Conservation (phyloP, 1,140 invertebrate species). For the Psix sp. region DNA sequence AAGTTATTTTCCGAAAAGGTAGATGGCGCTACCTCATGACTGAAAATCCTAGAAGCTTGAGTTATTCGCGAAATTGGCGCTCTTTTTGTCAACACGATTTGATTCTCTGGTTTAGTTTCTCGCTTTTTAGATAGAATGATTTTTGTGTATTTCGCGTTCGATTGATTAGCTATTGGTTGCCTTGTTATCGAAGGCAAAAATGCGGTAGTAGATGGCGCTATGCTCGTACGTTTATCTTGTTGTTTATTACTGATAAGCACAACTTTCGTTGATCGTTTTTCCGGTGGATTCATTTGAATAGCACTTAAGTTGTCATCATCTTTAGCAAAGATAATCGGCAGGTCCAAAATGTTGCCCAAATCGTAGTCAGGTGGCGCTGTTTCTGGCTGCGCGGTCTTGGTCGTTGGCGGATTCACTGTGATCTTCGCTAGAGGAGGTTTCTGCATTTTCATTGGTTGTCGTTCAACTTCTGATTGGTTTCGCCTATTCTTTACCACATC, state of each 20-base stretch:
- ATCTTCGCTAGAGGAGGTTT: slow-evolving; percentile 74
- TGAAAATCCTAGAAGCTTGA: slow-evolving; percentile 30
- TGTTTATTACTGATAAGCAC: slow-evolving; percentile 71
- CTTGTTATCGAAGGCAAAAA: slow-evolving; percentile 52
- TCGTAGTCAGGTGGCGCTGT: slow-evolving; percentile 75
- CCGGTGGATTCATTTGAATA: slow-evolving; percentile 59
- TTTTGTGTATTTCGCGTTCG: slow-evolving; percentile 77
- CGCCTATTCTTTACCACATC: slow-evolving; percentile 13
- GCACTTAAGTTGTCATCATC: slow-evolving; percentile 78
- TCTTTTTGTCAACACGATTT: slow-evolving; percentile 65
- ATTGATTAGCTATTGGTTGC: slow-evolving; percentile 47
- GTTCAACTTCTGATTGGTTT: neutral
- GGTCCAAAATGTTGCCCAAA: slow-evolving; percentile 80
- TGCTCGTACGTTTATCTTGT: slow-evolving; percentile 52
- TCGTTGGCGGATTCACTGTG: slow-evolving; percentile 51
- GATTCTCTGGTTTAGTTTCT: slow-evolving; percentile 59
- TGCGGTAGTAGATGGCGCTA: neutral
- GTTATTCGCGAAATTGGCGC: slow-evolving; percentile 58
- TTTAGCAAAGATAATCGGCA: slow-evolving; percentile 83
- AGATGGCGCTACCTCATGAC: slow-evolving; percentile 60
- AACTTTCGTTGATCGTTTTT: slow-evolving; percentile 62
- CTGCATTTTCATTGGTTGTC: slow-evolving; percentile 38
- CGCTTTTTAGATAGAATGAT: slow-evolving; percentile 77
- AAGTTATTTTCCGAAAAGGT: slow-evolving; percentile 41
- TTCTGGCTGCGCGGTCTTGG: slow-evolving; percentile 50